Percentiles rank a stretch among this genome's conserved stretches.
These are phyloP conservation scores for Ammodytes dubius DNA, from an alignment of 2,113 vertebrate species.

Conservation along the genomic window DNA sequence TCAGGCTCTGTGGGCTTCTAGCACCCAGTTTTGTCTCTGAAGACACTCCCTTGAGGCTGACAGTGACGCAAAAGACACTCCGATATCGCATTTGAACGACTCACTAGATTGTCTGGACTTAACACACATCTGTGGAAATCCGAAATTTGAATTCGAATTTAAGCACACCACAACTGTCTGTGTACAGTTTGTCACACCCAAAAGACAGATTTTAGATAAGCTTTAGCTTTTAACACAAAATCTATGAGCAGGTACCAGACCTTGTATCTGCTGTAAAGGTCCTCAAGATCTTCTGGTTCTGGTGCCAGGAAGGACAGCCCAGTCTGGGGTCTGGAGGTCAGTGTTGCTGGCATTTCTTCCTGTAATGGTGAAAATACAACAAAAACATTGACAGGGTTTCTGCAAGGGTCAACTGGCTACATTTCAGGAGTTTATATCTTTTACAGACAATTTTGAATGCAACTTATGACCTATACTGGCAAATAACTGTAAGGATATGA, in stretches of 20 bases:
- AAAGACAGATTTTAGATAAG: background rate
- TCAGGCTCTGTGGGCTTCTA: too few relatives aligned
- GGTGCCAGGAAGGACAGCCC: constrained; percentile 91
- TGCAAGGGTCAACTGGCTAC: too few relatives aligned
- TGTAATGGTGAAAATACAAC: constrained; percentile 51
- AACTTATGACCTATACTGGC: too few relatives aligned
- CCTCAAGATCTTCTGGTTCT: constrained; percentile 93
- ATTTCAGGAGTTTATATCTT: too few relatives aligned
- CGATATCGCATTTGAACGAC: too few relatives aligned
- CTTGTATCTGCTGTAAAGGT: constrained; percentile 94
- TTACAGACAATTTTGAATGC: too few relatives aligned
- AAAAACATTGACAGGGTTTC: background rate
- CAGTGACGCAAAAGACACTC: too few relatives aligned
- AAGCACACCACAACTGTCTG: too few relatives aligned
- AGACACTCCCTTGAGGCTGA: too few relatives aligned
- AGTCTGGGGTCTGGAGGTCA: constrained; percentile 90
- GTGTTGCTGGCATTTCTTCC: constrained; percentile 89
- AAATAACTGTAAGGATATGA: too few relatives aligned
- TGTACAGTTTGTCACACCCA: background rate
- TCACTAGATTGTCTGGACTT: background rate
- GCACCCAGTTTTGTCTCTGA: too few relatives aligned
- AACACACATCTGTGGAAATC: background rate
- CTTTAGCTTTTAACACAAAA: background rate
- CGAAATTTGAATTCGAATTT: too few relatives aligned
- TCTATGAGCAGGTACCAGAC: constrained; percentile 65